Base-by-base conservation (phyloP, 2,113 vertebrate genomes). In the Gopherus flavomarginatus region DNA sequence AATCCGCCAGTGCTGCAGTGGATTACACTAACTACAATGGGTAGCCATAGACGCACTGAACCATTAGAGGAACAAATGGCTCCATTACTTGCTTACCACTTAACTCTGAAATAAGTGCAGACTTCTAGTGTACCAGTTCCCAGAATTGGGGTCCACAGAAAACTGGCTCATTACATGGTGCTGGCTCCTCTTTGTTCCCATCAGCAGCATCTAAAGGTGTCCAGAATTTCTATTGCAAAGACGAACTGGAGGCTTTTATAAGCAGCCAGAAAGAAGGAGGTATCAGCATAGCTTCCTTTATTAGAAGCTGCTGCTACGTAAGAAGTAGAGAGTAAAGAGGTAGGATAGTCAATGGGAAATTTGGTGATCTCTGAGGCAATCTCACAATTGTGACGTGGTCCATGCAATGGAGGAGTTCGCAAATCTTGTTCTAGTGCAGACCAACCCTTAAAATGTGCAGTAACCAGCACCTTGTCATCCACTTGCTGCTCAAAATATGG, bases 11-110 rank as follows among this genome's bases (percentile, higher is more conserved):
- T 22, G 53, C 53, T 54, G 53, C 53, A 54, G 1, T 54, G 21
- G 53, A 95, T 95, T 93, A 80, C 72, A 11, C 49, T 31, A 24
- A 86, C 53, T 53, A 49, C 4, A 0, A 65, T 42, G 26, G 57
- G 86, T 95, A 91, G 94, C 96, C 96, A 77, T 1, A 62, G 90
- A 62, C 83, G 42, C 78, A 2, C 29, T 53, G 96, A 95, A 92
- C 92, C 93, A 81, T n/a, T 24, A 35, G 16, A 62, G 2, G 29
- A 0, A 0, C 38, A 65, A 85, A 57, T 8, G 83, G 90, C 93
- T 94, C 69, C 0, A 11, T 3, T 81, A 65, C 56, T 81, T 6
- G 5, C 0, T 9, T 81, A 42, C 56, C 81, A 85, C 57, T 0
- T 0, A 81, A 77, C 81, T 22, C 56, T 78, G 84, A 69, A 89